Evolutionary conservation across 2,888 invertebrate genomes (phyloP).

Genomic region (Aspidiotus destructor): DNA sequence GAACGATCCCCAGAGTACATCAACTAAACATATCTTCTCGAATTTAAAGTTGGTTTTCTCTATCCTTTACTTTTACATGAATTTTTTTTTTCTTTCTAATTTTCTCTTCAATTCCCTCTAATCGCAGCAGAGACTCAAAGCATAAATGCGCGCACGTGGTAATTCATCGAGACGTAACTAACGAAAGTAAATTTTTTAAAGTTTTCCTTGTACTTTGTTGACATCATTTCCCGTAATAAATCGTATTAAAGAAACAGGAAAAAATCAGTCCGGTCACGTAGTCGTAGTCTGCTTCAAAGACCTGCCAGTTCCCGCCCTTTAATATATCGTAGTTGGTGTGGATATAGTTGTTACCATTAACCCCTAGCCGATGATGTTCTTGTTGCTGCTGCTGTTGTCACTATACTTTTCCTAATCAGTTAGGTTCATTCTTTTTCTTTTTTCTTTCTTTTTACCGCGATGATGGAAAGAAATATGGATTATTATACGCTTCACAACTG

Average conservation of each 20-base stretch:
- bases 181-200: slow-evolving; percentile 2
- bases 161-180: neutral
- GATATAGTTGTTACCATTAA: too few species aligned
- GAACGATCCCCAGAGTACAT: neutral
- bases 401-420: neutral
- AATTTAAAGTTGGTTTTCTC: neutral
- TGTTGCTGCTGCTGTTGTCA: too few species aligned
- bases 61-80: neutral
- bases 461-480: neutral
- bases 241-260: neutral
- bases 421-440: neutral
- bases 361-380: too few species aligned
- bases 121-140: neutral
- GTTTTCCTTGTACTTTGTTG: slow-evolving; percentile 2
- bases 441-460: neutral
- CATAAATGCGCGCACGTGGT: neutral
- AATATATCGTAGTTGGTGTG: neutral
- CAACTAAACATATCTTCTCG: neutral
- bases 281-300: neutral
- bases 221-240: slow-evolving; percentile 2
- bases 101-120: too few species aligned
- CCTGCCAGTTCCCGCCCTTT: neutral
- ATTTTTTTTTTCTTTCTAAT: neutral
- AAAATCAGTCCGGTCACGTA: slow-evolving; percentile 1
- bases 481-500: neutral